phyloP scores from a whole-genome alignment of 2,888 invertebrate species.

The Amblyjoppa fuscipennis region DNA sequence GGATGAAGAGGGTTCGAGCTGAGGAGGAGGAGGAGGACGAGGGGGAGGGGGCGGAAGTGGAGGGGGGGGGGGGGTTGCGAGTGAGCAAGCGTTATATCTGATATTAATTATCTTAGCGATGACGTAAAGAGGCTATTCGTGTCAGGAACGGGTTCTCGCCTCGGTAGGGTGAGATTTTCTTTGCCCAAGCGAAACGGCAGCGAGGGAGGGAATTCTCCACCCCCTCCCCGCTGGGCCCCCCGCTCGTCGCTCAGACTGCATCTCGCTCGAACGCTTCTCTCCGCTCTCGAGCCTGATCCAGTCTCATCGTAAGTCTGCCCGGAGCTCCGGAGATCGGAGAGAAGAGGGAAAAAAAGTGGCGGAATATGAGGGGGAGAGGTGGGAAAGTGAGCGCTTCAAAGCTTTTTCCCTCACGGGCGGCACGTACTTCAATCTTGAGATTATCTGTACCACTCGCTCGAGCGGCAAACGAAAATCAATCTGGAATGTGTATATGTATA shows the following conservation, averaged over 20 bases:
- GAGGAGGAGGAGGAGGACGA: not conserved
- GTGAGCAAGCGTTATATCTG: slow-evolving; percentile 67
- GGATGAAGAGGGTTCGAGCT: not conserved
- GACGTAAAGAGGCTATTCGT: slow-evolving; percentile 68
- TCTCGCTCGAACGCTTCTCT: slow-evolving; percentile 48
- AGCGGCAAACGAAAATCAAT: slow-evolving; percentile 45
- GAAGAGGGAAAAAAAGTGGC: slow-evolving; percentile 9
- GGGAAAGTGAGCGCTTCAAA: slow-evolving; percentile 1
- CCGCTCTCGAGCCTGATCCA: slow-evolving; percentile 52
- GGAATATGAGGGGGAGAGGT: slow-evolving; percentile 18
- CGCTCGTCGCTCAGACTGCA: slow-evolving; percentile 35
- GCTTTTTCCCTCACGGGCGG: slow-evolving; percentile 30
- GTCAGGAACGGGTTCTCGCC: slow-evolving; percentile 65
- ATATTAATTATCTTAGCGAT: slow-evolving; percentile 68
- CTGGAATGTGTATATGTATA: slow-evolving; percentile 9
- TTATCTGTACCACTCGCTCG: slow-evolving; percentile 38
- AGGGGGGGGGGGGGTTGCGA: slow-evolving; percentile 31
- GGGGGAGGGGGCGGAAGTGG: not conserved
- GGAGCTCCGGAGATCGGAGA: not conserved
- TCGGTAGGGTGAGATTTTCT: slow-evolving; percentile 60
- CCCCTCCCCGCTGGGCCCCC: not conserved
- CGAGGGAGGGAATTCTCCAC: not conserved
- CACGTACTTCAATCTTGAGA: slow-evolving; percentile 53
- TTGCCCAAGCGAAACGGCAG: slow-evolving; percentile 4
- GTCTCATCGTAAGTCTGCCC: slow-evolving; percentile 33